Base-by-base conservation (phyloP, 2,113 vertebrate species). In the Plestiodon gilberti region DNA sequence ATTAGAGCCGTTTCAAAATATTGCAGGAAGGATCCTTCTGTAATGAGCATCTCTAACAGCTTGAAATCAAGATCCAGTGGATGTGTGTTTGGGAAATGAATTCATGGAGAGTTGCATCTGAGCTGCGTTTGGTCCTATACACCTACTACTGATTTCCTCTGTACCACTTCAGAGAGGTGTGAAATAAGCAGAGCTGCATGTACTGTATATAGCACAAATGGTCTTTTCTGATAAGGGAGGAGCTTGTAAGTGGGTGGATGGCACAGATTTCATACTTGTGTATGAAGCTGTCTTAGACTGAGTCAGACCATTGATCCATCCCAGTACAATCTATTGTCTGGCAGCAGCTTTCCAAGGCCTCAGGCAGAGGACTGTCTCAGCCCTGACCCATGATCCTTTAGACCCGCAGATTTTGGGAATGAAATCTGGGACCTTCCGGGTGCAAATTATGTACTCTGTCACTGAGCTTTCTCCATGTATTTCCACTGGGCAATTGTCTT, bases 91-190 rank as follows among this genome's bases (percentile, higher is more conserved):
- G 81, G 48, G 84, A 92, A 79, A 75, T 84, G 76, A 89, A 85
- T 86, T 73, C 59, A 0, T 0, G 86, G 88, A 86, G 73, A 62
- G 81, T 90, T 82, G 85, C 78, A 75, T 73, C 2, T 6, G 25
- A 40, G 25, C 30, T 76, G 15, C 28, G 13, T 71, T 87, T 67
- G 84, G 87, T 76, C 87, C 75, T 74, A 82, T 69, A 11, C 80
- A 82, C 88, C 61, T 15, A 55, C 61, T 15, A 55, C 0, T 2
- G 91, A 89, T 84, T 87, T 92, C 90, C 83, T 35, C 91, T 90
- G 89, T 87, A 74, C 59, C 69, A 67, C 22, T 20, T 35, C 0
- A 1, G 59, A 65, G 90, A 78, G 87, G 91, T 88, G 84, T 73
- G 86, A 71, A 86, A 38, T 65, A 71, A 74, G 78, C 1, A 13